A percentile compares a stretch with the other conserved stretches of the same genome.
phyloP scores from a whole-genome alignment of 2,888 invertebrate genomes.

The Patella caerulea region DNA sequence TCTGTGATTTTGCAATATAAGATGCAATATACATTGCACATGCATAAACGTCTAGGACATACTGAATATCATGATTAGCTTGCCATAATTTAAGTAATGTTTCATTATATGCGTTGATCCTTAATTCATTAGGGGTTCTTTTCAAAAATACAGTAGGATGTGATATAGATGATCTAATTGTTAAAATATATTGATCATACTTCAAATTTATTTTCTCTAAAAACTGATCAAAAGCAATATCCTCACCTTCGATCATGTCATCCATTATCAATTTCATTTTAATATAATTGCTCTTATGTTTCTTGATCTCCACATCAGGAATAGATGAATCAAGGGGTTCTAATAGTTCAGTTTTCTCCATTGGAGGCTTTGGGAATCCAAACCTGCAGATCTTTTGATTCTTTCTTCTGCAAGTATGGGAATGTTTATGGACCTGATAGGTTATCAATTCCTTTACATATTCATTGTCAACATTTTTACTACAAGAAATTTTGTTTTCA shows the following conservation, averaged over 20 bases:
- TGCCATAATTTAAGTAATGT: neutral
- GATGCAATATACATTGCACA: slow-evolving; percentile 37
- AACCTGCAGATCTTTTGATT: slow-evolving; percentile 4
- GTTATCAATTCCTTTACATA: slow-evolving; percentile 21
- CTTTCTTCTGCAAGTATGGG: slow-evolving; percentile 25
- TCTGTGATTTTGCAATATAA: slow-evolving; percentile 42
- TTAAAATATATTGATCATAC: slow-evolving; percentile 12
- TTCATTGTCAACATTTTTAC: slow-evolving; percentile 29
- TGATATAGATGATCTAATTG: neutral
- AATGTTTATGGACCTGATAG: slow-evolving; percentile 33
- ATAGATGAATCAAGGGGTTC: slow-evolving; percentile 14
- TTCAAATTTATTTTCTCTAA: neutral
- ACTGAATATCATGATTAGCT: slow-evolving; percentile 18
- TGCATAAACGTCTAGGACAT: slow-evolving; percentile 7
- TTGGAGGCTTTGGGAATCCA: slow-evolving; percentile 14
- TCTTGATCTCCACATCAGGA: neutral
- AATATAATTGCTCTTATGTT: neutral
- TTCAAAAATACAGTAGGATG: slow-evolving; percentile 26
- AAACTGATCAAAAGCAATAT: neutral
- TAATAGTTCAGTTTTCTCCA: slow-evolving; percentile 4
- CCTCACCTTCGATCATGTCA: neutral
- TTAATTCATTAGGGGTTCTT: slow-evolving; percentile 23
- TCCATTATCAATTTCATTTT: neutral
- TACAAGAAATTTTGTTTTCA: slow-evolving; percentile 31
- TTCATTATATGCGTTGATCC: slow-evolving; percentile 32